These are phyloP conservation scores for Xyrichtys novacula DNA, from an alignment of 2,797 vertebrate genomes.

Conservation along the genomic window DNA sequence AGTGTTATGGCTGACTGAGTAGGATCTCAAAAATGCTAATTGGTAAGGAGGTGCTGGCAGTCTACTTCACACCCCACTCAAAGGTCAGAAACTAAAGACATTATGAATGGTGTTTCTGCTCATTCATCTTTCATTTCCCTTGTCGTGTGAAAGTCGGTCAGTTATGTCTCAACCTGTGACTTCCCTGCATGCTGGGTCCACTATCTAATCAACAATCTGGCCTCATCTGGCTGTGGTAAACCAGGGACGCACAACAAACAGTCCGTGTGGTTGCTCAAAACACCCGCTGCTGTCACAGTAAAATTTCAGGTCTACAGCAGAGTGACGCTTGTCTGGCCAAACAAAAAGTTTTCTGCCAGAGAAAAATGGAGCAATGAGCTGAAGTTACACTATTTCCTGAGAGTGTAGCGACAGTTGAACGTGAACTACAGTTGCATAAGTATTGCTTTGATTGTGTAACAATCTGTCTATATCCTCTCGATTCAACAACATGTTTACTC, in stretches of 20 bases:
- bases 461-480: no score
- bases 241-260: neutral
- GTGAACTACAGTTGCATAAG: neutral
- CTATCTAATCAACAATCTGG: constrained; percentile 24
- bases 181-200: constrained; percentile 5
- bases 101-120: constrained; percentile 18
- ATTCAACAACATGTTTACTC: no score
- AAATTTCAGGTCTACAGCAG: constrained; percentile 1
- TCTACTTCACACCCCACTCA: neutral
- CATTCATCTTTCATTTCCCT: neutral
- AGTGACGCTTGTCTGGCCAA: neutral
- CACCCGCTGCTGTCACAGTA: neutral
- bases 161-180: constrained; percentile 2
- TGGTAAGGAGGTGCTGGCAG: neutral
- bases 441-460: no score
- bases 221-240: constrained; percentile 24
- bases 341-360: neutral
- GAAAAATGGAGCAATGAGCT: neutral
- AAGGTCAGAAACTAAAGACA: neutral
- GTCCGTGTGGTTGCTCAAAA: neutral
- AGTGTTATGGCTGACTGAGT: neutral
- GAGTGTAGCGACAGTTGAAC: neutral
- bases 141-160: constrained; percentile 3
- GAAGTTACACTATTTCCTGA: neutral
- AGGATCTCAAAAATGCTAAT: neutral